Evolutionary conservation across 2,797 vertebrate species (phyloP).

Genomic region (Buceros bicornis): DNA sequence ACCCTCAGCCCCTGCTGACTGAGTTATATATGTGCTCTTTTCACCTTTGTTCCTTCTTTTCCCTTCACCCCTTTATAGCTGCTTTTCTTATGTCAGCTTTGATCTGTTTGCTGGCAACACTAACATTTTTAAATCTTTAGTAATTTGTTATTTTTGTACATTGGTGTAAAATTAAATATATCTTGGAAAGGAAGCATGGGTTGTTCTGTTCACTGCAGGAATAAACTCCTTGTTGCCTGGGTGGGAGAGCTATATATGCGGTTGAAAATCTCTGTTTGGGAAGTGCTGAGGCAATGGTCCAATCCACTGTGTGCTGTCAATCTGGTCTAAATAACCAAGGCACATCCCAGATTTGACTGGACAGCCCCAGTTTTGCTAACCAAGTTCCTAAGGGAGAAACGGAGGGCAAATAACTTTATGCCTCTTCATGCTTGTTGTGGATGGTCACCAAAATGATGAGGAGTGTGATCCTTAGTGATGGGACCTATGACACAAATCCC

Average conservation of each 20-base stretch:
- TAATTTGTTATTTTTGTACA: slow-evolving; percentile 4
- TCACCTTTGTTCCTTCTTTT: slow-evolving; percentile 5
- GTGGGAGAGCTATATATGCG: background rate
- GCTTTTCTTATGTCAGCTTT: slow-evolving; percentile 3
- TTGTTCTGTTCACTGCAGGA: background rate
- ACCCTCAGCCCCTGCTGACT: background rate
- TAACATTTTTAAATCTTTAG: background rate
- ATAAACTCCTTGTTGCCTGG: background rate
- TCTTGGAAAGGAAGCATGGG: background rate
- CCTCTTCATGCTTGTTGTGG: background rate
- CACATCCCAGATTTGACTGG: background rate
- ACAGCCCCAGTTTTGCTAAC: background rate
- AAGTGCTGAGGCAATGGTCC: background rate
- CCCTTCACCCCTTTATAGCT: background rate
- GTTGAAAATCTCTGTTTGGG: background rate
- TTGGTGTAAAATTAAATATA: slow-evolving; percentile 1
- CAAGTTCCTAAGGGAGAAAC: background rate
- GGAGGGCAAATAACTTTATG: background rate
- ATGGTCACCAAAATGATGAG: background rate
- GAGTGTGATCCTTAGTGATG: background rate
- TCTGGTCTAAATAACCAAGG: background rate
- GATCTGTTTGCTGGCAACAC: slow-evolving; percentile 18
- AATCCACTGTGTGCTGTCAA: background rate
- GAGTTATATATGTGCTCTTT: background rate
- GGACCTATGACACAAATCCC: background rate